Conservation (phyloP, 2,888 invertebrate genomes). For the Rapana venosa region DNA sequence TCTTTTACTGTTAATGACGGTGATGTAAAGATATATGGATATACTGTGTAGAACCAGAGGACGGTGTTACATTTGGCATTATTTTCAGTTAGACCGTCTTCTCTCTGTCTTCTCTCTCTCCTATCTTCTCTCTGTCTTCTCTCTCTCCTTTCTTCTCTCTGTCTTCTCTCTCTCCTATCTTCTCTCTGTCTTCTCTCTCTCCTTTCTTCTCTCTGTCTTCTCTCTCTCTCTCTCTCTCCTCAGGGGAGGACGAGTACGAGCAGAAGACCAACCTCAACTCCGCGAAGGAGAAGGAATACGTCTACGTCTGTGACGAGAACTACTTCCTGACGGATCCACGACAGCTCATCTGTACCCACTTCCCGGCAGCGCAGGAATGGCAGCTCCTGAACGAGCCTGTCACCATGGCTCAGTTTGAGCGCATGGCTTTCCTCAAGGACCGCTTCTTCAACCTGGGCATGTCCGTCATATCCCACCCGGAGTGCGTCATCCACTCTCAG, state of each 20-base stretch:
- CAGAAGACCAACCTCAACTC: slow-evolving; percentile 31
- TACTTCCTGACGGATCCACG: slow-evolving; percentile 74
- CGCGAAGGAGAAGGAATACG: slow-evolving; percentile 49
- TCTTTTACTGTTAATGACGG: too few species aligned
- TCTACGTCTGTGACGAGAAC: slow-evolving; percentile 70
- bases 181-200: neutral
- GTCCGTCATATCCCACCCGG: slow-evolving; percentile 61
- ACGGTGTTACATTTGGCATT: too few species aligned
- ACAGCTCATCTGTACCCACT: slow-evolving; percentile 68
- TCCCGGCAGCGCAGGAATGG: slow-evolving; percentile 68
- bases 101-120: slow-evolving; percentile 1
- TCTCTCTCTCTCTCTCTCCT: neutral
- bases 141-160: neutral
- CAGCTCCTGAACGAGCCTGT: slow-evolving; percentile 66
- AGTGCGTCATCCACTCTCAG: slow-evolving; percentile 61
- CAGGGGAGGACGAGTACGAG: slow-evolving; percentile 41
- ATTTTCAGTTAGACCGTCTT: neutral
- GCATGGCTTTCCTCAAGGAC: slow-evolving; percentile 71
- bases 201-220: neutral
- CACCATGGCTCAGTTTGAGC: slow-evolving; percentile 65
- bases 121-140: neutral
- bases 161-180: too few species aligned
- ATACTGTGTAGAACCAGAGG: too few species aligned
- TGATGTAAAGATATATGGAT: too few species aligned
- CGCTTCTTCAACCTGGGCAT: slow-evolving; percentile 71